Base-by-base conservation (phyloP, 2,888 invertebrate genomes). In the Diarsia dahlii region DNA sequence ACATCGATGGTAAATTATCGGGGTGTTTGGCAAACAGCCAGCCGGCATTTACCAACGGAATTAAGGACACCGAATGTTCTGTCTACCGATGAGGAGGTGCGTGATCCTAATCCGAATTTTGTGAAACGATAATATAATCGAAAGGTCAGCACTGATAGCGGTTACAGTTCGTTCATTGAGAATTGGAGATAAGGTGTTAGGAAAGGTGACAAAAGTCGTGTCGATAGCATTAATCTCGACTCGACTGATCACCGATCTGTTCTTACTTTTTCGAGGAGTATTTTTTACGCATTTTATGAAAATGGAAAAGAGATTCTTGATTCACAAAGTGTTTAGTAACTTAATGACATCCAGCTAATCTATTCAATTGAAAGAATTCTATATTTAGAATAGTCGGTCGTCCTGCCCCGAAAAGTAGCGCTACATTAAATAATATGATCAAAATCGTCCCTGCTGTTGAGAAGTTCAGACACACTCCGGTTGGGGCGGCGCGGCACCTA, bases 1-100 rank as follows among this genome's bases (percentile, higher is more conserved):
- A 89, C 92, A 90, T 93, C 92, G 92, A 92, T 92, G 92, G 90
- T 94, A 92, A 94, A 93, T 94, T 94, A 94, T 93, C 92, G 92
- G 89, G 90, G 90, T 92, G 91, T 91, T 95, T 95, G 94, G 95
- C 94, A 89, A 82, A 78, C 80, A 83, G 93, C 94, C 95, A 94
- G 92, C 88, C 88, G 91, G 90, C 92, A 90, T 92, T 92, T 91
- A 92, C 91, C 91, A 88, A 86, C 88, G 89, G 90, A 90, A 92
- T 92, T 93, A 92, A 91, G 90, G 89, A 91, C 91, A 90, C 88
- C 79, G 87, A 91, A 87, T 87, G 84, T 88, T 88, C 86, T 88
- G 89, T 86, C n/a, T 87, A 87, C 88, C 88, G 78, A 88, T 89
- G 89, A 88, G 85, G 77, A 84, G 67, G 87, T 83, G 86, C 91